A percentile compares a stretch with the other conserved stretches of the same genome.
Conservation (phyloP, 1,140 invertebrate genomes). For the Steinernema feltiae region DNA sequence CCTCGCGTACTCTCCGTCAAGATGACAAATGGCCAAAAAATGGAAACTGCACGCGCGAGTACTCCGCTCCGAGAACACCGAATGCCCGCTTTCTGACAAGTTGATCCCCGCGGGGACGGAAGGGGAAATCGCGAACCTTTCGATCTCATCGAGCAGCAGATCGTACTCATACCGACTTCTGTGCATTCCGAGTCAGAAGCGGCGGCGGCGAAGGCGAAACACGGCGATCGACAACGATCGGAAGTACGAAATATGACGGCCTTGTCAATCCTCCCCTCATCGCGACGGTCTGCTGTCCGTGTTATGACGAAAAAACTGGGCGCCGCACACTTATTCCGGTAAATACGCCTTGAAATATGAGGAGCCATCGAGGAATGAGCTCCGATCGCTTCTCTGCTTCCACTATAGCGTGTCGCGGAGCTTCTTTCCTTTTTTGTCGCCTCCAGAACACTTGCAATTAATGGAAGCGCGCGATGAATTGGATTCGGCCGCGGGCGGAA, state of each 20-base stretch:
- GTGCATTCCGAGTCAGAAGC: too few relatives aligned
- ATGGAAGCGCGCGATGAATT: not conserved
- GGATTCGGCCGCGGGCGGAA: not conserved
- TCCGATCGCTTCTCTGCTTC: not conserved
- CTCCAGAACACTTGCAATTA: not conserved
- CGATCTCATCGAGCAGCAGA: slow-evolving; percentile 7
- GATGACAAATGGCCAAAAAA: not conserved
- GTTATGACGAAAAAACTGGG: not conserved
- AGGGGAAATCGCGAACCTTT: not conserved
- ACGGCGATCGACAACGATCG: not conserved
- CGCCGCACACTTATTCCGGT: not conserved
- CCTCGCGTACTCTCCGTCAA: not conserved
- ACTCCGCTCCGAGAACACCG: not conserved
- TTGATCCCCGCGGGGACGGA: slow-evolving; percentile 10
- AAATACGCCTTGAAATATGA: slow-evolving; percentile 8
- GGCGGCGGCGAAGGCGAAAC: not conserved
- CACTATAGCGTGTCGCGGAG: not conserved
- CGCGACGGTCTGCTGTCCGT: not conserved
- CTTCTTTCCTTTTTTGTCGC: not conserved
- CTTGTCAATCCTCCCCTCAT: not conserved
- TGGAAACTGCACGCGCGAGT: not conserved
- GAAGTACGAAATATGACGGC: not conserved
- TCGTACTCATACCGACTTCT: not conserved
- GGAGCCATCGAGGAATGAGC: not conserved
- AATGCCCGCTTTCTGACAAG: not conserved